Conservation (phyloP, 2,888 invertebrate genomes). For the Apamea sordens region DNA sequence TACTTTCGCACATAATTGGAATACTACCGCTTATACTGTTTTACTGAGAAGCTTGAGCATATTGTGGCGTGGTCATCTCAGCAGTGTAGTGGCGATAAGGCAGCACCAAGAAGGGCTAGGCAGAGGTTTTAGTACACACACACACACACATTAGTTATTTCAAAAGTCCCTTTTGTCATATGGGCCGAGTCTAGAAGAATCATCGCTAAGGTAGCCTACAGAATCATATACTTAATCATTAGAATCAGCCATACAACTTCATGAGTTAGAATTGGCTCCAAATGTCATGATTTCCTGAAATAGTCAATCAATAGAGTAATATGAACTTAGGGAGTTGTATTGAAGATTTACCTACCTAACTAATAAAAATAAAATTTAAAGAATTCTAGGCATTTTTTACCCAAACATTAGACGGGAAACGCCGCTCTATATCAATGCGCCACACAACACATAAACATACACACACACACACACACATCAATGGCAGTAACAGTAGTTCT, state of each 20-base stretch:
- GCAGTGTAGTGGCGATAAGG: background rate
- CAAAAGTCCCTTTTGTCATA: background rate
- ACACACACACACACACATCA: slow-evolving; percentile 4
- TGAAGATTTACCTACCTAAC: too few relatives aligned
- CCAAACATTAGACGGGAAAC: slow-evolving; percentile 38
- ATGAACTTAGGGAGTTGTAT: too few relatives aligned
- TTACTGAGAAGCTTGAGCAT: slow-evolving; percentile 2
- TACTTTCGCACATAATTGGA: slow-evolving; percentile 75
- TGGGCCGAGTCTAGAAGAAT: background rate
- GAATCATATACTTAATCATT: too few relatives aligned
- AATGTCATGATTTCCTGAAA: too few relatives aligned
- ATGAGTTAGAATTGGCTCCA: too few relatives aligned
- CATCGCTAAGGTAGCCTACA: too few relatives aligned
- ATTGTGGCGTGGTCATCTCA: background rate
- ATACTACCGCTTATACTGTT: slow-evolving; percentile 31
- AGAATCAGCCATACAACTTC: too few relatives aligned
- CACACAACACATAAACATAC: background rate
- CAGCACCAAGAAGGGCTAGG: background rate
- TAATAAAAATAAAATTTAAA: background rate
- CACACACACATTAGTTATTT: background rate
- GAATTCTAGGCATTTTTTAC: slow-evolving; percentile 23
- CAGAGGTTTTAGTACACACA: background rate
- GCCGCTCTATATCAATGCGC: slow-evolving; percentile 29
- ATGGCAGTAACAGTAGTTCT: background rate
- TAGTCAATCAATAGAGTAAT: too few relatives aligned